Evolutionary conservation across 2,113 vertebrate species (phyloP).

Genomic region (Siphamia tubifer): DNA sequence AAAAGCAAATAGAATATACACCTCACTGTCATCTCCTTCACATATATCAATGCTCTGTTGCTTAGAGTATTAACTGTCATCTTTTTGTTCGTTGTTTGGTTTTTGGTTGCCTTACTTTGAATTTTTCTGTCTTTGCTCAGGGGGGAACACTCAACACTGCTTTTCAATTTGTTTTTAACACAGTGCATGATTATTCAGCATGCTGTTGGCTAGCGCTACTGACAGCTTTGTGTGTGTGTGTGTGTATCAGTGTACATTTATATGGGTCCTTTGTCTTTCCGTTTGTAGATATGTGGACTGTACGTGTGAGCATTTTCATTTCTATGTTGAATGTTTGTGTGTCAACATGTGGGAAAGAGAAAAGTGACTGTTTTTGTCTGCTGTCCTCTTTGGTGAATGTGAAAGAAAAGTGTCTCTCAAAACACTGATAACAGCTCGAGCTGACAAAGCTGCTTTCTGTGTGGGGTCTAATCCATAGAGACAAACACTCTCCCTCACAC

Average conservation of each 20-base stretch:
- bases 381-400: constrained; percentile 54
- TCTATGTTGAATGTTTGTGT: constrained; percentile 26
- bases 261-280: constrained; percentile 25
- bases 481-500: constrained; percentile 61
- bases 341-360: constrained; percentile 24
- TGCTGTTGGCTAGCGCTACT: constrained; percentile 34
- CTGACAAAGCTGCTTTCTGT: constrained; percentile 69
- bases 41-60: constrained; percentile 23
- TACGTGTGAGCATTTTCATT: background rate
- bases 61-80: constrained; percentile 48
- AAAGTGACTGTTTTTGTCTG: constrained; percentile 46
- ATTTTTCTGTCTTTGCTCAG: constrained; percentile 57
- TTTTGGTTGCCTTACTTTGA: constrained; percentile 43
- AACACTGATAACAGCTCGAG: constrained; percentile 59
- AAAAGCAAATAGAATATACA: constrained; percentile 7
- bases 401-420: constrained; percentile 62
- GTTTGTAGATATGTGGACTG: constrained; percentile 1
- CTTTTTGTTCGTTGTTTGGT: constrained; percentile 30
- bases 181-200: constrained; percentile 63
- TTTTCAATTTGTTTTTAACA: constrained; percentile 77
- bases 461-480: constrained; percentile 68
- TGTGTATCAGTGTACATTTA: constrained; percentile 7
- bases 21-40: background rate
- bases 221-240: constrained; percentile 36
- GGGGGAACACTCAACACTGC: constrained; percentile 63